Conservation (phyloP, 2,113 vertebrate species). For the Lonchura striata region DNA sequence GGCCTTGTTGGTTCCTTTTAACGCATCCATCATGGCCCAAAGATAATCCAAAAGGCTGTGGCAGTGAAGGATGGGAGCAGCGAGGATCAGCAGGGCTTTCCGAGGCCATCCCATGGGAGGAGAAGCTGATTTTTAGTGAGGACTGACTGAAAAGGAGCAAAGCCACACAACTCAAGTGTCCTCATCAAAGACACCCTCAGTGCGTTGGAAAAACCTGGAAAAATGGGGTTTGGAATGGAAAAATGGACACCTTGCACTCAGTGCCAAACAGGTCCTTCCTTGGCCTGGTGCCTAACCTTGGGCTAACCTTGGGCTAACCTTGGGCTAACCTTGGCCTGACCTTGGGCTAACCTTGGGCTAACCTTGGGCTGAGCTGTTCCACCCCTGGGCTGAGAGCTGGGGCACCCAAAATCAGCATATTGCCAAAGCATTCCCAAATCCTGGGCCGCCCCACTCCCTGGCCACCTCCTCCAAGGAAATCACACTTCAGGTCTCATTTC, state of each 20-base stretch:
- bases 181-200: neutral
- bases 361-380: neutral
- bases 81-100: neutral
- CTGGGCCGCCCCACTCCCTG: too few species aligned
- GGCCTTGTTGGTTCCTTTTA: slow-evolving; percentile 26
- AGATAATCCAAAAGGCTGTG: slow-evolving; percentile 8
- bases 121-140: slow-evolving; percentile 15
- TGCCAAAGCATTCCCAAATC: neutral
- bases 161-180: neutral
- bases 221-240: neutral
- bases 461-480: neutral
- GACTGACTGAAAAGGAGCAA: neutral
- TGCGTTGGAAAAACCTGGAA: neutral
- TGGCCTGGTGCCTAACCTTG: neutral
- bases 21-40: neutral
- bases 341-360: neutral
- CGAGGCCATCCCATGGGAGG: neutral
- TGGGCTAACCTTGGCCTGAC: too few species aligned
- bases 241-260: neutral
- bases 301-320: accelerated
- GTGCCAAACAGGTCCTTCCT: neutral
- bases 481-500: neutral
- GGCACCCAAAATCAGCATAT: neutral
- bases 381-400: neutral
- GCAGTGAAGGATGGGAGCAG: neutral